phyloP scores from a whole-genome alignment of 2,888 invertebrate genomes.

The Andricus quercusramuli region DNA sequence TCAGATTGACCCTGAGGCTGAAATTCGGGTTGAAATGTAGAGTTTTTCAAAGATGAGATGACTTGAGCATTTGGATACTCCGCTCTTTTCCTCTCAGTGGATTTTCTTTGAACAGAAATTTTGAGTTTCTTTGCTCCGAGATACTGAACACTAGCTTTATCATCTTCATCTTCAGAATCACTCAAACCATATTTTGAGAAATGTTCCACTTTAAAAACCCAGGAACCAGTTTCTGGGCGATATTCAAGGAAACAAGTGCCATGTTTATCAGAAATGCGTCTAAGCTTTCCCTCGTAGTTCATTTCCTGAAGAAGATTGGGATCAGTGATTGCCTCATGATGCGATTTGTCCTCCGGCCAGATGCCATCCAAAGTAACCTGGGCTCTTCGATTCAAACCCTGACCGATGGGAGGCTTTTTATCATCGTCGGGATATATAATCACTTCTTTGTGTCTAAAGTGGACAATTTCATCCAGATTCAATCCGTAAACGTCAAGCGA shows the following conservation, averaged over 20 bases:
- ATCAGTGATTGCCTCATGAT: slow-evolving; percentile 88
- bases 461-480: slow-evolving; percentile 92
- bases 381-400: slow-evolving; percentile 93
- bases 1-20: too few relatives aligned
- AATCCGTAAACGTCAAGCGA: slow-evolving; percentile 89
- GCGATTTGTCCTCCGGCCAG: slow-evolving; percentile 94
- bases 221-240: slow-evolving; percentile 96
- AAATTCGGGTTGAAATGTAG: too few relatives aligned
- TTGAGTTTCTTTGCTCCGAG: slow-evolving; percentile 58
- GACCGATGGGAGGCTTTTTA: slow-evolving; percentile 92
- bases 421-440: slow-evolving; percentile 95
- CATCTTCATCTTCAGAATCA: slow-evolving; percentile 78
- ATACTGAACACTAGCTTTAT: slow-evolving; percentile 76
- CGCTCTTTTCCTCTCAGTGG: too few relatives aligned
- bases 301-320: slow-evolving; percentile 87
- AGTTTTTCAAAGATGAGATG: too few relatives aligned
- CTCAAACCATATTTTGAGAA: slow-evolving; percentile 95
- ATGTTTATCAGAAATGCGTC: slow-evolving; percentile 91
- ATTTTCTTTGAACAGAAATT: too few relatives aligned
- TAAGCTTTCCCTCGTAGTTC: slow-evolving; percentile 92
- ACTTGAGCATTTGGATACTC: too few relatives aligned
- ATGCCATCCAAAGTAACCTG: slow-evolving; percentile 95
- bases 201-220: slow-evolving; percentile 97
- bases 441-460: slow-evolving; percentile 96
- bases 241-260: slow-evolving; percentile 96